phyloP scores from a whole-genome alignment of 92 coral and sea anemone genomes.

The Zoanthus sansibaricus region DNA sequence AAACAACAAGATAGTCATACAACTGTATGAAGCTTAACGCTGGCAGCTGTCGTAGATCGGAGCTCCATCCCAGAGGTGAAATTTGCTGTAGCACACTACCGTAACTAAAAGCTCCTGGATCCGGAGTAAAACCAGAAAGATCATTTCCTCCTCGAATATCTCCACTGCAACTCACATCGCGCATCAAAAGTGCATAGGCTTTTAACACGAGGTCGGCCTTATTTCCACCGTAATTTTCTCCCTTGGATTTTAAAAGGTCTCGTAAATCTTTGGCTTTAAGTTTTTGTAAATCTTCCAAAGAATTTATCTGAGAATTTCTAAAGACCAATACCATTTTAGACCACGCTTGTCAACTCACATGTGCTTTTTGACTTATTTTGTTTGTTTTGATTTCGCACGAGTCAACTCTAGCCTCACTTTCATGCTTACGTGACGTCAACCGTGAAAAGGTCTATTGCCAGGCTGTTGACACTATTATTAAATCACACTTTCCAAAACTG shows the following conservation, averaged over 20 bases:
- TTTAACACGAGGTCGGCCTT: no score
- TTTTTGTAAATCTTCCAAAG: constrained; percentile 6
- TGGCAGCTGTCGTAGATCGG: constrained; percentile 55
- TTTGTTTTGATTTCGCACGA: no score
- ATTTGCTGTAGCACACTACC: constrained; percentile 15
- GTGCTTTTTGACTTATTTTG: no score
- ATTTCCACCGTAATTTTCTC: no score
- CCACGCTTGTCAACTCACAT: no score
- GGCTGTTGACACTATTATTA: constrained; percentile 4
- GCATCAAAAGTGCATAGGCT: no score
- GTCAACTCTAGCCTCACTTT: no score
- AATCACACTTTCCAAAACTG: background rate
- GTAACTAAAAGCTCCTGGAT: constrained; percentile 8
- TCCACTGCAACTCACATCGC: background rate
- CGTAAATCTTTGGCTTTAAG: background rate
- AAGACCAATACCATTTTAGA: no score
- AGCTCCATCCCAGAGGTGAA: constrained; percentile 62
- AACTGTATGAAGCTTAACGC: background rate
- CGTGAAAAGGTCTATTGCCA: no score
- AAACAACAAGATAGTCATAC: constrained; percentile 49
- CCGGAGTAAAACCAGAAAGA: background rate
- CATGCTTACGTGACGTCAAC: no score
- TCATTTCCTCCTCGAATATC: background rate
- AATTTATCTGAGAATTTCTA: background rate
- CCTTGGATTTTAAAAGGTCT: no score